Base-by-base conservation (phyloP, 2,113 vertebrate genomes). In the Elaphurus davidianus region DNA sequence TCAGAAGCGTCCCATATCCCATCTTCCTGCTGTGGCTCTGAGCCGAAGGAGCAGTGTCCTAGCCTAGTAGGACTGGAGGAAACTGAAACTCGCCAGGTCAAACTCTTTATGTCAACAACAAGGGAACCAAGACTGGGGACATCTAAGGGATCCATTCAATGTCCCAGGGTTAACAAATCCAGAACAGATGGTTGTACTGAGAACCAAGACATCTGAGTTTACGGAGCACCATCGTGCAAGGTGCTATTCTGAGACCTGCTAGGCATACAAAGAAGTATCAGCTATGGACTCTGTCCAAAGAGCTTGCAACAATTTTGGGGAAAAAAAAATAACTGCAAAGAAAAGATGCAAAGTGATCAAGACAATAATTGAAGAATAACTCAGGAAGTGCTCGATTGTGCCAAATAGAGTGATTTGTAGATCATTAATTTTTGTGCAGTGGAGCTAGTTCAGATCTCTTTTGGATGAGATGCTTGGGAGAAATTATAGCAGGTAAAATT, bases 171-270 rank as follows among this genome's bases (percentile, higher is more conserved):
- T 5, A 78, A 86, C 28, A 64, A 54, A 45, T 30, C 25, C 85
- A 74, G 84, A 52, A 16, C 12, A 54, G 50, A 45, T 19, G 5
- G 15, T 1, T 40, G 6, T 28, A 1, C 33, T n/a, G 64, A 74
- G 40, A n/a, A 43, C 28, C 7, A 79, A 89, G 54, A 54, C 0
- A 6, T 21, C 40, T 40, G 57, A 50, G 30, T 15, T 64, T 13
- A 27, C 0, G 10, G 43, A 13, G 14, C 23, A 7, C 11, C 40
- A 16, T n/a, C 7, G 19, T 14, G 0, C n/a, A 23, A 36, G 23
- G 67, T n/a, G 14, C 50, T 47, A 27, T 59, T 62, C 36, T 45
- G 50, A 76, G 54, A 52, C 21, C 54, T 23, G 64, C 7, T 33
- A 17, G 40, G 25, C n/a, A 30, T 9, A 85, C 30, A 57, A 71